Evolutionary conservation across 2,113 vertebrate genomes (phyloP).

Genomic region (Scomber scombrus): DNA sequence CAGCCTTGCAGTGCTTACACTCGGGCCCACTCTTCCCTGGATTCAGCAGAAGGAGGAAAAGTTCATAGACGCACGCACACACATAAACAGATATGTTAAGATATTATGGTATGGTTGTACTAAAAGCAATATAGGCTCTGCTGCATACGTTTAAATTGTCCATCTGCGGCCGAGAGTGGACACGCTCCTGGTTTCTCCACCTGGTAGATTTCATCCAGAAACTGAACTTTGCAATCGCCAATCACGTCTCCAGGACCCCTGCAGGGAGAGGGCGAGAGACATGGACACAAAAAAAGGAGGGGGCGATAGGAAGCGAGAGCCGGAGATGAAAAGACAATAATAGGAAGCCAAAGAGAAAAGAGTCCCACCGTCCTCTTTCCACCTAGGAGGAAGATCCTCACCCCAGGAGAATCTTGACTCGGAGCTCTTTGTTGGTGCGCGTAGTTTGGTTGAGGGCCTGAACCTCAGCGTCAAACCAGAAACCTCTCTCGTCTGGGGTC

Average conservation of each 20-base stretch:
- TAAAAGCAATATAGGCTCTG: neutral
- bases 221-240: constrained; percentile 93
- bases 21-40: constrained; percentile 97
- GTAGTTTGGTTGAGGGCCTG: constrained; percentile 91
- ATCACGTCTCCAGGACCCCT: constrained; percentile 93
- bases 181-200: constrained; percentile 94
- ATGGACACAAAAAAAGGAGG: constrained; percentile 11
- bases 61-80: neutral
- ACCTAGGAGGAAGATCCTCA: constrained; percentile 79
- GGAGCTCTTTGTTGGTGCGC: constrained; percentile 96
- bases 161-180: constrained; percentile 91
- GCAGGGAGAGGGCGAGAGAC: constrained; percentile 31
- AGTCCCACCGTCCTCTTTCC: too few species aligned
- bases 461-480: constrained; percentile 98
- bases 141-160: constrained; percentile 93
- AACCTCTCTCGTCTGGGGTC: constrained; percentile 94
- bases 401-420: constrained; percentile 95
- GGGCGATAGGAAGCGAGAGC: neutral
- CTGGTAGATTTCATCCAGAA: constrained; percentile 97
- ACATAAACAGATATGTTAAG: neutral
- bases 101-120: neutral
- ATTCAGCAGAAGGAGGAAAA: constrained; percentile 43
- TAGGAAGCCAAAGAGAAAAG: neutral
- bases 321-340: neutral
- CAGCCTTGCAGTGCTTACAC: constrained; percentile 97